phyloP scores from a whole-genome alignment of 2,113 vertebrate genomes.

The Onychorhynchus coronatus region DNA sequence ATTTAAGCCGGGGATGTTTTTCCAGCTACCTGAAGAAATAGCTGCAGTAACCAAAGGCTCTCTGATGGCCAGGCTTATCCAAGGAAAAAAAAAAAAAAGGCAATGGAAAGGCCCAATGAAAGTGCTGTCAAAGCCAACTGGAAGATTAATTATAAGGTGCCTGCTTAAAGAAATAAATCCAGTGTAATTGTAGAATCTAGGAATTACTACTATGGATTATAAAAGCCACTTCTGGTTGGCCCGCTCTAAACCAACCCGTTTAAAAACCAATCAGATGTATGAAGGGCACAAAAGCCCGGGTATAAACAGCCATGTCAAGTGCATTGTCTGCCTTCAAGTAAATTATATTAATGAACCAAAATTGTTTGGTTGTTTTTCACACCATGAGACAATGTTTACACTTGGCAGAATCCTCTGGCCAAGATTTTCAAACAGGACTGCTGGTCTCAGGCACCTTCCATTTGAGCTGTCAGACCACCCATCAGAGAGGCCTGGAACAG shows the following conservation, averaged over 20 bases:
- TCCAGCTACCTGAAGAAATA: background rate
- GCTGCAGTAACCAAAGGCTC: background rate
- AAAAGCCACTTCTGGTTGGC: background rate
- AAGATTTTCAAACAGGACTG: background rate
- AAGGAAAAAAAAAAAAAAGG: background rate
- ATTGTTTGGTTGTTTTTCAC: constrained; percentile 28
- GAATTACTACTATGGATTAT: constrained; percentile 14
- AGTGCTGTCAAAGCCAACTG: background rate
- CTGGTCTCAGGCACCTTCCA: background rate
- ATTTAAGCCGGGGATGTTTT: accelerated
- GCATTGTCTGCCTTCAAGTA: constrained; percentile 7
- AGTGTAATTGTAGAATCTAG: background rate
- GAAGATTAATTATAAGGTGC: background rate
- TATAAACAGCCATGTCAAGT: background rate
- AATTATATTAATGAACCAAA: constrained; percentile 36
- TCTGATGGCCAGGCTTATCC: background rate
- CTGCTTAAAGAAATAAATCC: constrained; percentile 14
- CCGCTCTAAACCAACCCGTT: constrained; percentile 8
- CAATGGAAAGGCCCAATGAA: background rate
- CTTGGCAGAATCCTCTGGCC: background rate
- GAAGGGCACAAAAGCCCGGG: background rate
- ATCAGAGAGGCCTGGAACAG: background rate
- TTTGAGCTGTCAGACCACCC: background rate
- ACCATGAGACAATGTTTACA: constrained; percentile 17
- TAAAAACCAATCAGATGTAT: background rate